Evolutionary conservation across 2,888 invertebrate species (phyloP).

Genomic region (Julus scanicus): DNA sequence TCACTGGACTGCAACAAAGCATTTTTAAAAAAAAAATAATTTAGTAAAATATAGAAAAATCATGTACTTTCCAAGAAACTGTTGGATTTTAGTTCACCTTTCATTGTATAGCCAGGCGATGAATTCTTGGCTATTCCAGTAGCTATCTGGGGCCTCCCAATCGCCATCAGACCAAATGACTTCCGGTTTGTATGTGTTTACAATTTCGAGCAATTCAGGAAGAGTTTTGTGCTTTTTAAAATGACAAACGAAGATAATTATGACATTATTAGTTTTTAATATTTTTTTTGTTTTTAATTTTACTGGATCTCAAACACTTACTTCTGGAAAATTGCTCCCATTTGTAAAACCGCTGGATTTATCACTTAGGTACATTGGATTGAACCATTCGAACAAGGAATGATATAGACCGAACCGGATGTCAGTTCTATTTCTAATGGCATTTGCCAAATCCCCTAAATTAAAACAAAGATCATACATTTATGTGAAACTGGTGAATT

Average conservation of each 20-base stretch:
- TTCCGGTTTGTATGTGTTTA: constrained; percentile 71
- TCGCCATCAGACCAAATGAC: constrained; percentile 97
- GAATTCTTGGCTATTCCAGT: constrained; percentile 87
- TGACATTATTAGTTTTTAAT: not conserved
- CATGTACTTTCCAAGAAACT: too few relatives aligned
- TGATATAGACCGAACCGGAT: constrained; percentile 86
- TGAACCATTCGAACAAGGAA: constrained; percentile 88
- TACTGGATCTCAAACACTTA: constrained; percentile 48
- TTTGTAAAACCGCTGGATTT: constrained; percentile 60
- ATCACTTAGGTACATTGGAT: constrained; percentile 81
- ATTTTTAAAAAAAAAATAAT: constrained; percentile 18
- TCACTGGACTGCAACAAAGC: constrained; percentile 71
- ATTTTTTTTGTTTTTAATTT: not conserved
- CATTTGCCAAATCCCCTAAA: constrained; percentile 67
- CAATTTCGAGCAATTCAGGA: constrained; percentile 60
- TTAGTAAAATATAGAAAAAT: not conserved
- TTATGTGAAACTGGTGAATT: not conserved
- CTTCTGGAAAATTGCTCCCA: constrained; percentile 62
- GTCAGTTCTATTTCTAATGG: constrained; percentile 73
- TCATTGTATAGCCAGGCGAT: constrained; percentile 94
- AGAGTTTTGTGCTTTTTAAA: constrained; percentile 54
- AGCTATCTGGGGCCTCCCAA: constrained; percentile 85
- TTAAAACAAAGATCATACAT: not conserved
- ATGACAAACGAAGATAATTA: not conserved
- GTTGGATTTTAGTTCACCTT: constrained; percentile 68